These are phyloP conservation scores for Lithobates pipiens DNA, from an alignment of 2,797 vertebrate species.

Conservation along the genomic window DNA sequence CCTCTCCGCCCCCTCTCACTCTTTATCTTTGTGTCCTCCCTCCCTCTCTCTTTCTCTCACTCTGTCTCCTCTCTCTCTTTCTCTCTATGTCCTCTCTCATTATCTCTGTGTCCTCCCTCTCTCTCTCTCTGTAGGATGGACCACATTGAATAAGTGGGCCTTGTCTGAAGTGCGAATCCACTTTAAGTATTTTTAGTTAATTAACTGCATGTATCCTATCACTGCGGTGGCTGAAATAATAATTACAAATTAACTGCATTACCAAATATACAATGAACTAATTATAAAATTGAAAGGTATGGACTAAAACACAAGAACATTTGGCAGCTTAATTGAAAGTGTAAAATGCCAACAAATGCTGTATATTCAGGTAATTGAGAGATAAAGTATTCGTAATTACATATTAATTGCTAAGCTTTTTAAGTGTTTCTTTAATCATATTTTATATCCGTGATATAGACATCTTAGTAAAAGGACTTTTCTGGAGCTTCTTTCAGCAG, in stretches of 20 bases:
- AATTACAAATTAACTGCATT: slow-evolving; percentile 15
- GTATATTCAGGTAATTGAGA: slow-evolving; percentile 33
- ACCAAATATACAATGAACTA: slow-evolving; percentile 6
- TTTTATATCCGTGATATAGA: not conserved
- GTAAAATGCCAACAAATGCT: not conserved
- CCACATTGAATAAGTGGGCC: no score
- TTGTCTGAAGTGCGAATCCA: no score
- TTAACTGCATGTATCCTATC: slow-evolving; percentile 4
- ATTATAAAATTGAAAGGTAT: slow-evolving; percentile 24
- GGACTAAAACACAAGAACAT: slow-evolving; percentile 12
- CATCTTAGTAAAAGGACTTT: not conserved
- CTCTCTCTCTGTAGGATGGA: no score
- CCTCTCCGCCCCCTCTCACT: no score
- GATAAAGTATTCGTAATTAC: slow-evolving; percentile 15
- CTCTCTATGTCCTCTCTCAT: no score
- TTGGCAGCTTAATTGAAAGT: slow-evolving; percentile 33
- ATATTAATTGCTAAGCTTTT: slow-evolving; percentile 15
- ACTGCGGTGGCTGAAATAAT: slow-evolving; percentile 12
- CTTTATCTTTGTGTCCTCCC: no score
- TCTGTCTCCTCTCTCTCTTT: no score
- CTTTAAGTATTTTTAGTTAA: not conserved
- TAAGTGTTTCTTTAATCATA: slow-evolving; percentile 10
- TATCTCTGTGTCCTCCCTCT: no score
- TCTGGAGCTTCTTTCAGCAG: not conserved
- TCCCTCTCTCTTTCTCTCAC: no score